Evolutionary conservation across 2,888 invertebrate genomes (phyloP), one percentile per base, ranked within the genome.

Genomic region (Acanthacorydalis orientalis): DNA sequence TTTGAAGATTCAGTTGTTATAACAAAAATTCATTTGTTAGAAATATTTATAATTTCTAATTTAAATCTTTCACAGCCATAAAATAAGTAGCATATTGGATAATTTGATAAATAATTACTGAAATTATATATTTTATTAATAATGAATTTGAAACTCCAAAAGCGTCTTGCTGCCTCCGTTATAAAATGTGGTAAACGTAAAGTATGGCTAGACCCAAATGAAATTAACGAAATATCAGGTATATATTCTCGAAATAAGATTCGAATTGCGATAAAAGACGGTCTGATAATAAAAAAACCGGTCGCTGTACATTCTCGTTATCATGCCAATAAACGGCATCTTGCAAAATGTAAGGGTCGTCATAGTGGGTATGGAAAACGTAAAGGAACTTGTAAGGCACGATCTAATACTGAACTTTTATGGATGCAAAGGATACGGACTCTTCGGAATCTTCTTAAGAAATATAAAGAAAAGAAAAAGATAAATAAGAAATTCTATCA

Each of bases 121-220:
- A 23, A 23, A 6, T 23, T 23, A 23, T 37, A 14, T 9, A 37
- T 37, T 9, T 9, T 37, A 2, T n/a, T 42, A 39, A 47, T 46
- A 45, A 59, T 58, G 58, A 56, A 56, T 44, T 53, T 59, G 51
- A 51, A 55, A 68, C 75, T 93, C 57, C 96, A 97, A 72, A 96
- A 96, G 81, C 85, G 96, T 79, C 82, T 97, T 58, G 93, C 96
- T 63, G 86, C 96, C 74, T 86, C 90, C 59, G 92, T 97, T 57
- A 83, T 95, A 77, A 77, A 91, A 76, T 96, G 95, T 70, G 96
- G 96, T 64, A 89, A 88, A 74, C 92, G 91, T 67, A 96, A 96
- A 70, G 91, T 96, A 53, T 97, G 97, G 97, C 76, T 97, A 64
- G 97, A 97, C 76, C 97, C 97, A 47, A 97, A 97, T 74, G 97